Percentiles rank a stretch among this genome's conserved stretches.
phyloP scores from a whole-genome alignment of 2,113 vertebrate species.

The Plotosus lineatus region DNA sequence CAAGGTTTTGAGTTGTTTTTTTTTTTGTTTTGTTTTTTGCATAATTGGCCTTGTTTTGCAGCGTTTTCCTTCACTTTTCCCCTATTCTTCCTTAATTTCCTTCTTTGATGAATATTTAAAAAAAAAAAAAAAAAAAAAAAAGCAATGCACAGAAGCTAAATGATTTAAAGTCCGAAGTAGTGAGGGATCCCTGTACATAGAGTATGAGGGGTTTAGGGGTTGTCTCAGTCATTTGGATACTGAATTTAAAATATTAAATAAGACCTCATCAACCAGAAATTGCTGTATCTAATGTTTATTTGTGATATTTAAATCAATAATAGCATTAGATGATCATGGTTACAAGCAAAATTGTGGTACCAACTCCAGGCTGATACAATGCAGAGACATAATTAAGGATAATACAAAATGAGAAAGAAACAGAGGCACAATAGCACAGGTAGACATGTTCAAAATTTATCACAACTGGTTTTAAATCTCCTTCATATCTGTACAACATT shows the following conservation, averaged over 20 bases:
- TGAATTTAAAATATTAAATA: neutral
- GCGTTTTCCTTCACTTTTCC: too few relatives aligned
- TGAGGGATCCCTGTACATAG: too few relatives aligned
- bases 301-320: slow-evolving; percentile 81
- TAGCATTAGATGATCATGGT: slow-evolving; percentile 77
- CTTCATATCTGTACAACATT: slow-evolving; percentile 55
- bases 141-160: too few relatives aligned
- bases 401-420: slow-evolving; percentile 56
- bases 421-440: slow-evolving; percentile 67
- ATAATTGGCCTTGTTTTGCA: too few relatives aligned
- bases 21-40: too few relatives aligned
- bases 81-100: too few relatives aligned
- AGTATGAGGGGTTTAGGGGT: neutral
- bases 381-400: slow-evolving; percentile 64
- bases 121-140: too few relatives aligned
- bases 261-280: slow-evolving; percentile 13
- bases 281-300: slow-evolving; percentile 76
- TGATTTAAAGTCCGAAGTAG: too few relatives aligned
- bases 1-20: too few relatives aligned
- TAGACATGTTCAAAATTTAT: slow-evolving; percentile 50
- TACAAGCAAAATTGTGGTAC: slow-evolving; percentile 79
- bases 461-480: slow-evolving; percentile 50
- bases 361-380: slow-evolving; percentile 77
- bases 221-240: neutral
- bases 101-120: too few relatives aligned